These are phyloP conservation scores for Hippocampus abdominalis DNA, from an alignment of 2,113 vertebrate species.

Conservation along the genomic window DNA sequence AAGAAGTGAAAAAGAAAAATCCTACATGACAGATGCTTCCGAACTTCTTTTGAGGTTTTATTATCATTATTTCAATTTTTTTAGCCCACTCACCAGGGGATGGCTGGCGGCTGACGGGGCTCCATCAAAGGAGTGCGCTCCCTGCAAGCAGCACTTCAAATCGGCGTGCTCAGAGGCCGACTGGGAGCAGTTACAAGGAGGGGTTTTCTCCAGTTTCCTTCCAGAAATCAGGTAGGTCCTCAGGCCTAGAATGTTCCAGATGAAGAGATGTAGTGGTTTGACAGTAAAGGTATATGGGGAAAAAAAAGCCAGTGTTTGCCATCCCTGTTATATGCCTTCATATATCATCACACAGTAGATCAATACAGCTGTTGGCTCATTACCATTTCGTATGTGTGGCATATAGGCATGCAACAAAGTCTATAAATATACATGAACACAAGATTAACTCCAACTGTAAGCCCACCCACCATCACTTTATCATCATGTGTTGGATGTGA, in stretches of 20 bases:
- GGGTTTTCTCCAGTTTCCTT: slow-evolving; percentile 78
- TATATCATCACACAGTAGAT: neutral
- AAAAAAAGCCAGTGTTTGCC: neutral
- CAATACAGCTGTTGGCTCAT: neutral
- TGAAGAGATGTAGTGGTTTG: slow-evolving; percentile 7
- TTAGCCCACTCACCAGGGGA: slow-evolving; percentile 42
- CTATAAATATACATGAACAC: neutral
- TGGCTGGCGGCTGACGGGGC: slow-evolving; percentile 56
- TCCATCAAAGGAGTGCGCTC: slow-evolving; percentile 57
- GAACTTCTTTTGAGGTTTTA: neutral
- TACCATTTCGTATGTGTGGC: neutral
- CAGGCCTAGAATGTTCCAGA: slow-evolving; percentile 73
- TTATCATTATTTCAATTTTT: too few species aligned
- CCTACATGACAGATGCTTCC: slow-evolving; percentile 1
- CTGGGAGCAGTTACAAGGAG: slow-evolving; percentile 82
- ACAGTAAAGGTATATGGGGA: neutral
- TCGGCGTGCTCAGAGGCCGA: slow-evolving; percentile 69
- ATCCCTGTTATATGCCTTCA: neutral
- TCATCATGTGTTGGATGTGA: neutral
- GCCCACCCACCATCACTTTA: neutral
- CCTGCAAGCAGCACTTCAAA: slow-evolving; percentile 19
- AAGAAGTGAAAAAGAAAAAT: neutral
- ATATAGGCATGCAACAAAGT: neutral
- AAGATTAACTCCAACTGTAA: neutral
- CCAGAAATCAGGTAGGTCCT: slow-evolving; percentile 94